These are phyloP conservation scores for Rhodeus uyekii DNA, from an alignment of 2,797 vertebrate species.

Conservation along the genomic window DNA sequence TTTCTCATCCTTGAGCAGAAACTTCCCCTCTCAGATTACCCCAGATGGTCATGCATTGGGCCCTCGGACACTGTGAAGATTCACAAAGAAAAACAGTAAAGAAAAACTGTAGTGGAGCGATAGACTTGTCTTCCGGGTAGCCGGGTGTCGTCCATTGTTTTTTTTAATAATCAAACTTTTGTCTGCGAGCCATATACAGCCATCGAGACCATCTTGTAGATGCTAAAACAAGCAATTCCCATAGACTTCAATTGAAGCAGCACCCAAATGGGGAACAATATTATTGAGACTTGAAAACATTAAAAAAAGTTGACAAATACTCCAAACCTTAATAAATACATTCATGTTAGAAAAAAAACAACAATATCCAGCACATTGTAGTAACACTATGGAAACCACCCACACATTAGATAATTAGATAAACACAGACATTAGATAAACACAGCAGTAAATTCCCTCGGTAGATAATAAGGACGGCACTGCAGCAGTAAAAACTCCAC, in stretches of 20 bases:
- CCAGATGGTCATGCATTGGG: background rate
- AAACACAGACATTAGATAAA: no score
- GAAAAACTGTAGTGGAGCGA: no score
- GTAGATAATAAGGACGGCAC: no score
- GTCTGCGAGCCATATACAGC: no score
- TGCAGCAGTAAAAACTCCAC: no score
- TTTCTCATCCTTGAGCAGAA: constrained; percentile 1
- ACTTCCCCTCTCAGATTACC: background rate
- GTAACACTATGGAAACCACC: background rate
- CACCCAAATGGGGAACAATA: background rate
- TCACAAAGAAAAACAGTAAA: no score
- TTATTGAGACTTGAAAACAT: background rate
- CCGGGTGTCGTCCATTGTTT: no score
- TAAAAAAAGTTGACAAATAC: background rate
- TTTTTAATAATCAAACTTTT: no score
- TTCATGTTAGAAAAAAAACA: background rate
- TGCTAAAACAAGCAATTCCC: background rate
- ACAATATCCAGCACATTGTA: background rate
- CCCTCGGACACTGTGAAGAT: background rate
- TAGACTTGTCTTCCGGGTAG: no score
- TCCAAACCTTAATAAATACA: background rate
- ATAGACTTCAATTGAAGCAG: background rate
- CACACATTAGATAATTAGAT: no score
- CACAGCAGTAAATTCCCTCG: no score
- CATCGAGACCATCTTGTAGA: no score